phyloP scores from a whole-genome alignment of 2,797 vertebrate species.

The Hypotaenidia philippensis region DNA sequence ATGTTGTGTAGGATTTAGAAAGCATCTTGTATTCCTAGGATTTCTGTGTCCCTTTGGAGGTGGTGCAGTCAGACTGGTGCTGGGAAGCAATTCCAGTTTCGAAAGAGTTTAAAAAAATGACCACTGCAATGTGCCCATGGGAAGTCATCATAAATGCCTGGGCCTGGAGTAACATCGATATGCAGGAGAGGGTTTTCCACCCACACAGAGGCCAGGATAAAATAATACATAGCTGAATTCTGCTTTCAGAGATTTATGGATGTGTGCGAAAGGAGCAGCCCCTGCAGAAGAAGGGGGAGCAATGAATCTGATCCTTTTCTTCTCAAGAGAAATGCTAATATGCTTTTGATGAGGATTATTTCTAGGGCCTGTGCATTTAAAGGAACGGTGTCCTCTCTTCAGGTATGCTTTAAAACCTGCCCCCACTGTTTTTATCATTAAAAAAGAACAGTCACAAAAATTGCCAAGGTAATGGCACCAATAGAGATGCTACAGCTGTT shows the following conservation, averaged over 20 bases:
- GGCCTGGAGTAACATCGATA: neutral
- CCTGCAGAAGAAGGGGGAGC: neutral
- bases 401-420: neutral
- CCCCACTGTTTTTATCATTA: fast-evolving
- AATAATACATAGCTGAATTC: neutral
- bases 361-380: neutral
- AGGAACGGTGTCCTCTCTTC: neutral
- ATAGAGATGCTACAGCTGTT: neutral
- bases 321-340: neutral
- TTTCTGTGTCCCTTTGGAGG: neutral
- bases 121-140: fast-evolving
- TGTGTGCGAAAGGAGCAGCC: neutral
- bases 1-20: neutral
- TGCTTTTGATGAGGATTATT: conserved; percentile 11
- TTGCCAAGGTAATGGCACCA: neutral
- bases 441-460: neutral
- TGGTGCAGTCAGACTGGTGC: neutral
- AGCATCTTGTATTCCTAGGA: conserved; percentile 6
- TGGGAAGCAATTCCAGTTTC: neutral
- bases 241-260: neutral
- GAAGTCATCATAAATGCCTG: fast-evolving
- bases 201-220: neutral
- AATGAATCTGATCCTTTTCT: neutral
- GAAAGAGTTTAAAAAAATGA: neutral
- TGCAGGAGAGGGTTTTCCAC: neutral